These are phyloP conservation scores for Oreocharis arfaki DNA, from an alignment of 2,113 vertebrate species.

Conservation along the genomic window DNA sequence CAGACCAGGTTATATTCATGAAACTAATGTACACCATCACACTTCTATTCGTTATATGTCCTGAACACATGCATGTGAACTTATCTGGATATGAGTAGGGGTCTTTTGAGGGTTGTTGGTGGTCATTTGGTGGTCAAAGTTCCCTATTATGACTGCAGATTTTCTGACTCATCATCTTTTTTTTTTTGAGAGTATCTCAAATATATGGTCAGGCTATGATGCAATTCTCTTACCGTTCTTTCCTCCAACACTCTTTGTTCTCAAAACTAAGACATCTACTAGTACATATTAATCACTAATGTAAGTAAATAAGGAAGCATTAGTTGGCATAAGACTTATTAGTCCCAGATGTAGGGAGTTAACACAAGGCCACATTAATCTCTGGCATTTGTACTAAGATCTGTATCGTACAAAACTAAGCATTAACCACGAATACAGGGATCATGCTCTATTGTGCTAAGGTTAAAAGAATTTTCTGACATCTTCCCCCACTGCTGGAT, in stretches of 20 bases:
- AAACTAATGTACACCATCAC: background rate
- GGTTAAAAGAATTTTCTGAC: background rate
- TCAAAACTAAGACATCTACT: background rate
- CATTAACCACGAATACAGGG: background rate
- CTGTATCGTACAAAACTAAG: background rate
- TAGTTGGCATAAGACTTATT: background rate
- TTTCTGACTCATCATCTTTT: background rate
- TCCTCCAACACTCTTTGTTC: background rate
- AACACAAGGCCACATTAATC: background rate
- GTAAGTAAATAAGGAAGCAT: background rate
- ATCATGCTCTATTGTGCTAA: background rate
- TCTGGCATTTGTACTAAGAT: background rate
- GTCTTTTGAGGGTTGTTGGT: rapidly evolving
- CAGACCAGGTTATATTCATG: background rate
- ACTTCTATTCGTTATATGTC: background rate
- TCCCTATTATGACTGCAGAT: background rate
- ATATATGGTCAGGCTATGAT: background rate
- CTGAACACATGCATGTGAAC: background rate
- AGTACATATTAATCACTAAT: background rate
- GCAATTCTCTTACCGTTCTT: background rate
- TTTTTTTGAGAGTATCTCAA: background rate
- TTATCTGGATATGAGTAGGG: background rate
- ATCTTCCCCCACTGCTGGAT: background rate
- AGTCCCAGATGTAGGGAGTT: background rate
- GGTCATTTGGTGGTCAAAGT: background rate